phyloP scores from a whole-genome alignment of 2,113 vertebrate species.

The Panthera tigris region DNA sequence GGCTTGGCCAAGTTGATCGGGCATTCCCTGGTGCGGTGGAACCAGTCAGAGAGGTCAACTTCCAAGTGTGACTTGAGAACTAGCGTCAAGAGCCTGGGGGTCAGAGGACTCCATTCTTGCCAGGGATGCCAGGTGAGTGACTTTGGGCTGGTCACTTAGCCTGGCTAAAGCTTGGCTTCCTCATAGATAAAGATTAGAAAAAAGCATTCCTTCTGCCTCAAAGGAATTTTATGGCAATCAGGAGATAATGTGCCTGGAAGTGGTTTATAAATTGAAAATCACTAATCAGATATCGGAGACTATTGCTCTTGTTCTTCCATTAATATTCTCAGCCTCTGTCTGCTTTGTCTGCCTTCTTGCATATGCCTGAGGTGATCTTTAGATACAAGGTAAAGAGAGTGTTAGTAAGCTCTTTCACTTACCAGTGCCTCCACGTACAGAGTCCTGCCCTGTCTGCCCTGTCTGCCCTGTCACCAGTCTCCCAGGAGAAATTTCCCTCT shows the following conservation, averaged over 20 bases:
- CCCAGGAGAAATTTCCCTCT: neutral
- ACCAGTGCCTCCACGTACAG: neutral
- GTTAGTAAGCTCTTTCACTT: neutral
- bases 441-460: neutral
- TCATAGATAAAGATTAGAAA: conserved; percentile 28
- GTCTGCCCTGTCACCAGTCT: neutral
- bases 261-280: conserved; percentile 53
- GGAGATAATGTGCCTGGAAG: conserved; percentile 7
- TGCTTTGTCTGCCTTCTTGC: neutral
- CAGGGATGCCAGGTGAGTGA: neutral
- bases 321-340: conserved; percentile 2
- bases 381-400: neutral
- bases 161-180: neutral
- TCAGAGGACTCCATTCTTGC: neutral
- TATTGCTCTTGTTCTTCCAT: neutral
- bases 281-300: conserved; percentile 18
- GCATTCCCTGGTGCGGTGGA: neutral
- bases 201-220: neutral
- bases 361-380: neutral
- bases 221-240: neutral
- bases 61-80: neutral
- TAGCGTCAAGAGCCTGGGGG: neutral
- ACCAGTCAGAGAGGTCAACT: neutral
- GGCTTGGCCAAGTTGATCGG: neutral
- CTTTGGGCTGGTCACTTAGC: neutral